Percentiles rank a stretch among this genome's conserved stretches.
phyloP scores from a whole-genome alignment of 2,888 invertebrate genomes.

The Punctoribates punctum region DNA sequence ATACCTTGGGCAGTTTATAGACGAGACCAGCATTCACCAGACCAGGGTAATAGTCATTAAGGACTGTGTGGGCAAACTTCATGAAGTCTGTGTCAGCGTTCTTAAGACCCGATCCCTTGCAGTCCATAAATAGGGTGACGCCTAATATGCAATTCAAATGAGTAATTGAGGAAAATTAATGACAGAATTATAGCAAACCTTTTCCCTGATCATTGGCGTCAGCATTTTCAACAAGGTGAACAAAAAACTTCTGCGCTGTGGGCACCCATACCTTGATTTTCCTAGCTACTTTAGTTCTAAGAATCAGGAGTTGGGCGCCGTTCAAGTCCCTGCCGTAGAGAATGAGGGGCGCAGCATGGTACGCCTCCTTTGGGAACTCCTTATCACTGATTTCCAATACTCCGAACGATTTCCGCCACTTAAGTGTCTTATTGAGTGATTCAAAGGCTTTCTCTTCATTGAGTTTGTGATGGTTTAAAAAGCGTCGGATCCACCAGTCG shows the following conservation, averaged over 20 bases:
- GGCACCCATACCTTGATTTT: constrained; percentile 12
- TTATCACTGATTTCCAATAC: not conserved
- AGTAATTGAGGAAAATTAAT: not conserved
- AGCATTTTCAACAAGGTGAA: not conserved
- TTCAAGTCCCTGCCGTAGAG: constrained; percentile 1
- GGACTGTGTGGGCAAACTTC: not conserved
- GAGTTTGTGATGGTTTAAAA: not conserved
- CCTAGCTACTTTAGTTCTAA: not conserved
- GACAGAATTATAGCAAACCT: not conserved
- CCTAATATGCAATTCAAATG: not conserved
- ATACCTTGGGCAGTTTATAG: not conserved
- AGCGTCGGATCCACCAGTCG: not conserved
- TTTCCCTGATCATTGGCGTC: not conserved
- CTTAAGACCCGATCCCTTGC: constrained; percentile 8
- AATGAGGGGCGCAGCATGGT: not conserved
- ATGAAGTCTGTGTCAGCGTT: constrained; percentile 4
- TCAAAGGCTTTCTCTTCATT: constrained; percentile 2
- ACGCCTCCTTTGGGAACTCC: not conserved
- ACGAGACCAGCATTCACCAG: not conserved
- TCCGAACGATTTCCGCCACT: constrained; percentile 17
- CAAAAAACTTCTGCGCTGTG: not conserved
- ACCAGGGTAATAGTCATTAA: constrained; percentile 24
- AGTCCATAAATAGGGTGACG: not conserved
- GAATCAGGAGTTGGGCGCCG: not conserved
- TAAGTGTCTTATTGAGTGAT: not conserved